phyloP scores from a whole-genome alignment of 2,113 vertebrate species.

The Hydropotes inermis region DNA sequence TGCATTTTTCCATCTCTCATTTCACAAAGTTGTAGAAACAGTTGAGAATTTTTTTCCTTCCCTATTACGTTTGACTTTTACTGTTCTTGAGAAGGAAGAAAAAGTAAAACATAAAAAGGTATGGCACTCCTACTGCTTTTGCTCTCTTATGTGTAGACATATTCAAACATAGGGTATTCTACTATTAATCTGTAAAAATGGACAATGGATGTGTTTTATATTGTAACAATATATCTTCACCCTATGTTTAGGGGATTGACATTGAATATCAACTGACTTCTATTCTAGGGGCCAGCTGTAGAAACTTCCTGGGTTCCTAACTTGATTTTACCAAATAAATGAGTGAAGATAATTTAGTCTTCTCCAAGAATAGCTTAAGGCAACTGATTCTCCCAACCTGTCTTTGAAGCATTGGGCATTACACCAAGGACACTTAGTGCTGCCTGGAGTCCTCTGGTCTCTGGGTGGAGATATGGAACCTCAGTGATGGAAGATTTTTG shows the following conservation, averaged over 20 bases:
- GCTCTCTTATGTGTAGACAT: background rate
- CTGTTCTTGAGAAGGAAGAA: background rate
- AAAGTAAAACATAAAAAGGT: background rate
- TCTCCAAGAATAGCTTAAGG: background rate
- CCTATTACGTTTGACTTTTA: background rate
- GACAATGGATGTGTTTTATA: background rate
- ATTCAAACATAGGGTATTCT: background rate
- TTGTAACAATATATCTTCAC: background rate
- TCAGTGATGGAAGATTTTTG: background rate
- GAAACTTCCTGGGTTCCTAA: background rate
- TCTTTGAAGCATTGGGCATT: background rate
- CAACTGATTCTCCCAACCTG: background rate
- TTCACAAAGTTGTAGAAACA: slow-evolving; percentile 30
- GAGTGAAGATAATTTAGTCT: background rate
- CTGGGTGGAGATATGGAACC: background rate
- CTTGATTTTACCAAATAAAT: background rate
- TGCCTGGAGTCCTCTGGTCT: background rate
- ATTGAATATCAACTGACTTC: background rate
- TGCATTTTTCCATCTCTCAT: background rate
- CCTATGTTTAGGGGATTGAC: background rate
- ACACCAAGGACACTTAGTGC: background rate
- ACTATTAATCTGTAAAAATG: background rate
- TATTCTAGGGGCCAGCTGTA: background rate
- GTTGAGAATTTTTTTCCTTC: background rate
- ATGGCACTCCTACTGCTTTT: background rate